Conservation (phyloP, 2,113 vertebrate genomes). For the Micronisus gabar region DNA sequence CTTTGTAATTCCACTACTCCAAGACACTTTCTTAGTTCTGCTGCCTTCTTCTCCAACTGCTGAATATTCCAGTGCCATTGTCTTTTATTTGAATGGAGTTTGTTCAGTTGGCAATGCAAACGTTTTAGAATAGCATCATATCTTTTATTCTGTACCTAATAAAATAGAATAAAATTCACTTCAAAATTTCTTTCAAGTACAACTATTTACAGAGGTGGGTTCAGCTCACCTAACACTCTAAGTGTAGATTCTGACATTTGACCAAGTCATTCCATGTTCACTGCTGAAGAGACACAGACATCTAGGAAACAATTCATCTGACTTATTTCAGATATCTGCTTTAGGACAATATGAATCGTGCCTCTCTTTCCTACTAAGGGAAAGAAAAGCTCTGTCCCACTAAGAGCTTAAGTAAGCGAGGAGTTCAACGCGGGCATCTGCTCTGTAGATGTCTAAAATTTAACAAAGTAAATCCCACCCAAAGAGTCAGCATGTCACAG, state of each 20-base stretch:
- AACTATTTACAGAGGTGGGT: neutral
- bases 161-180: neutral
- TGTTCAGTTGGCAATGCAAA: constrained; percentile 76
- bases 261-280: neutral
- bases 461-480: neutral
- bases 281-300: neutral
- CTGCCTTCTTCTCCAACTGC: constrained; percentile 70
- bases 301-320: neutral
- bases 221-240: neutral
- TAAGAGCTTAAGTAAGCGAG: neutral
- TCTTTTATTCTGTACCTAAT: constrained; percentile 79
- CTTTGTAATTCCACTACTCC: neutral
- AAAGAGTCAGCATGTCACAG: neutral
- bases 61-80: constrained; percentile 73
- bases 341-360: neutral
- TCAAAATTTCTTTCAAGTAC: neutral
- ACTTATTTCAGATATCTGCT: neutral
- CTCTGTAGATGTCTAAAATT: neutral
- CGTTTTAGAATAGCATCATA: constrained; percentile 77
- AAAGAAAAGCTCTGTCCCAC: neutral
- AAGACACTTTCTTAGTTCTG: constrained; percentile 61
- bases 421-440: neutral
- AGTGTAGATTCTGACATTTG: neutral
- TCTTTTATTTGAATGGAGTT: constrained; percentile 65
- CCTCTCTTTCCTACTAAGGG: neutral